phyloP scores from a whole-genome alignment of 2,888 invertebrate genomes.

The Buathra laborator region DNA sequence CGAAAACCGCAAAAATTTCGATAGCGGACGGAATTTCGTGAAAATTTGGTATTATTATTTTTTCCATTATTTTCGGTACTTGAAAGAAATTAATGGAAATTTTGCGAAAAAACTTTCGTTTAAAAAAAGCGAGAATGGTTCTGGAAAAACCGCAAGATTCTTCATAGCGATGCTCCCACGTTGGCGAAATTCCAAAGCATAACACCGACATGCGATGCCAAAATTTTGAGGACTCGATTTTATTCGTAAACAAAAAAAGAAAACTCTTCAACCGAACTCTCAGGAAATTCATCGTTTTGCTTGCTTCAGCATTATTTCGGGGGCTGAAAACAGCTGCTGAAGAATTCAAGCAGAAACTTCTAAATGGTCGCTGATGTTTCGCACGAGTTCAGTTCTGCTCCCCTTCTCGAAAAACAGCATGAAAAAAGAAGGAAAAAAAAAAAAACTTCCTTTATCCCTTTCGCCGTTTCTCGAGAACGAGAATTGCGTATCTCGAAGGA shows the following conservation, averaged over 20 bases:
- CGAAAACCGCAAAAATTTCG: conserved; percentile 10
- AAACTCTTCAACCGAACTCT: not conserved
- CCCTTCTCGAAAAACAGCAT: not conserved
- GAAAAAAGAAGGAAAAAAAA: conserved; percentile 6
- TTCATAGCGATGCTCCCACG: too few species aligned
- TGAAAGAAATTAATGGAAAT: too few species aligned
- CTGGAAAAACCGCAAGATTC: too few species aligned
- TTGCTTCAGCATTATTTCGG: conserved; percentile 1
- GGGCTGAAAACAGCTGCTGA: not conserved
- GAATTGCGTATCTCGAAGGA: conserved; percentile 33
- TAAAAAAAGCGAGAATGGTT: too few species aligned
- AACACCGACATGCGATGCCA: not conserved
- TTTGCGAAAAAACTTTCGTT: too few species aligned
- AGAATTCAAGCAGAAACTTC: not conserved
- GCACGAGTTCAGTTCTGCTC: not conserved
- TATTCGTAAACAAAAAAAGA: not conserved
- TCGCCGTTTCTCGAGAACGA: not conserved
- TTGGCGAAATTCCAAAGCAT: too few species aligned
- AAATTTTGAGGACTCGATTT: not conserved
- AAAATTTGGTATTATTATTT: too few species aligned
- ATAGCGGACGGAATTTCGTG: not conserved
- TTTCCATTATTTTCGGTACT: too few species aligned
- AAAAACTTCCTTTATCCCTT: not conserved
- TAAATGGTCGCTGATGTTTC: conserved; percentile 26
- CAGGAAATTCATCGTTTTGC: not conserved